Base-by-base conservation (phyloP, 2,797 vertebrate genomes). In the Tolypeutes matacus region DNA sequence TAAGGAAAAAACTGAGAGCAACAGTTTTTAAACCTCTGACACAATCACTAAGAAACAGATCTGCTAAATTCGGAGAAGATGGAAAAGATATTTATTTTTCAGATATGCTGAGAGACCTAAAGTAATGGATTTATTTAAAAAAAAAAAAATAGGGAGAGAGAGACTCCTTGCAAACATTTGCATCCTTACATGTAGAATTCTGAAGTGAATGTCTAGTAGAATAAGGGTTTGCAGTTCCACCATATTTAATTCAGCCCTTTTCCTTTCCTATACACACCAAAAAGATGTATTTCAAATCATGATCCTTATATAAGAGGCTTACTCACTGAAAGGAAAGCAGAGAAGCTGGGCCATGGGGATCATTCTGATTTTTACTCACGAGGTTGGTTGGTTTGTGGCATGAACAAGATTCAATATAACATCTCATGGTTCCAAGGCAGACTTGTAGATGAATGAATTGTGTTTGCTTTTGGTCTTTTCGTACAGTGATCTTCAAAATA, bases 11-110 rank as follows among this genome's bases (percentile, higher is more conserved):
- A 96, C 58, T 95, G 93, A 97, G 78, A 98, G 83, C 85, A 97
- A 97, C 97, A 97, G 96, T 97, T 98, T 98, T 97, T 95, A 97
- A 97, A 97, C 96, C 97, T 98, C 97, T 96, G 93, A 97, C 96
- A 96, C 85, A 96, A 93, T 85, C 93, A 95, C 86, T 91, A 95
- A 80, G 93, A 98, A 98, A 98, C 96, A 98, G 96, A 98, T 97
- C 96, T 95, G 92, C 94, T 97, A 95, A 36, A 53, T 96, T 97
- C 93, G 95, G 96, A 97, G 62, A 97, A 97, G 91, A 53, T 94
- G 97, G 96, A 96, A 98, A 93, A 51, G 62, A 96, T 96, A 36
- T 96, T 96, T 97, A 98, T 78, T 96, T 98, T 97, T 97, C 87
- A 94, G 93, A 96, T 95, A 95, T 89, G 83, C 91, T 92, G 95